Evolutionary conservation across 2,888 invertebrate genomes (phyloP).

Genomic region (Platycheirus rosarum): DNA sequence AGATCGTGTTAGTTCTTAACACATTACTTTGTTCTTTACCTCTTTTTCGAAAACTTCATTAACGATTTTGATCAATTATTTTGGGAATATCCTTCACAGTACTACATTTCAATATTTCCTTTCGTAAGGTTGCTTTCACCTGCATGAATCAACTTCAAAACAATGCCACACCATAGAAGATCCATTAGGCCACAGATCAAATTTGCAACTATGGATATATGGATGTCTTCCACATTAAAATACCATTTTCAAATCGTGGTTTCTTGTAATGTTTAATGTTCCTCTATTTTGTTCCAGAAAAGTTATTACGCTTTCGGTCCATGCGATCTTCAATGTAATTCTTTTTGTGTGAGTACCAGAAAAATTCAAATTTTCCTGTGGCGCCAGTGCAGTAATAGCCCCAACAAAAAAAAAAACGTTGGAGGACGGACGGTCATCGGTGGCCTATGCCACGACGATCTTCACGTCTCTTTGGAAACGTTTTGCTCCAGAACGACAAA

Average conservation of each 20-base stretch:
- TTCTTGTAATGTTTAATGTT: constrained; percentile 65
- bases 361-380: constrained; percentile 72
- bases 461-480: constrained; percentile 66
- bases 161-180: too few species aligned
- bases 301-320: constrained; percentile 46
- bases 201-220: too few species aligned
- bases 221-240: too few species aligned
- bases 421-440: constrained; percentile 67
- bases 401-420: background rate
- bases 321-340: background rate
- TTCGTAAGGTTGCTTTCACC: too few species aligned
- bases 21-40: too few species aligned
- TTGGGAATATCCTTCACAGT: too few species aligned
- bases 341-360: constrained; percentile 34
- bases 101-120: too few species aligned
- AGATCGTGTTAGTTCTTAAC: too few species aligned
- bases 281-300: constrained; percentile 54
- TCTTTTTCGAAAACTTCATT: too few species aligned
- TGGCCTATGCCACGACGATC: constrained; percentile 71
- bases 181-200: too few species aligned
- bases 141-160: too few species aligned
- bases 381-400: constrained; percentile 60
- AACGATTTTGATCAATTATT: too few species aligned
- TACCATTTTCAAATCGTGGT: constrained; percentile 61
- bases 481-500: constrained; percentile 71